Evolutionary conservation across 2,888 invertebrate species (phyloP), one percentile per base, ranked within the genome.

Genomic region (Heliconius charithonia): DNA sequence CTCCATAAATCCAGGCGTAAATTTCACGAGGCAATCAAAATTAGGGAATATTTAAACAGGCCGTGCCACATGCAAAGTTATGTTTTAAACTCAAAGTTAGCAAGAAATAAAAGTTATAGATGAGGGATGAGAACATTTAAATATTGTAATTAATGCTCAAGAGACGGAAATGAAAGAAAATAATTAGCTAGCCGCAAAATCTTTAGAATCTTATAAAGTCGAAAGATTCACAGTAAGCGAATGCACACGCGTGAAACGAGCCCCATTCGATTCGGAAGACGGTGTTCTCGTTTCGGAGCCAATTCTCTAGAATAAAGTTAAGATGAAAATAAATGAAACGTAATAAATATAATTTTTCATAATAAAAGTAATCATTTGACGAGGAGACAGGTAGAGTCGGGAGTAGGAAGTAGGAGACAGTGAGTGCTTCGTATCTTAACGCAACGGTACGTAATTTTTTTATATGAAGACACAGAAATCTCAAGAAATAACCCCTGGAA

Each of bases 1-100:
- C 69, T 69, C 41, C 87, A 89, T 87, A 88, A 89, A 88, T 89
- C 88, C 87, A 87, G 87, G 84, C 88, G 89, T 66, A 88, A 91
- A 91, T 92, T 91, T 88, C 89, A 87, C 87, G 88, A 90, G 89
- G 90, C 91, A 93, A 93, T 93, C 91, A 92, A 93, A 92, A 90
- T 91, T 93, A 89, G 83, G 84, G 89, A 91, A 92, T 91, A 92
- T 89, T 91, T 91, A 89, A 90, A 88, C 88, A 88, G 85, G 86
- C 87, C 87, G 85, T 89, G 89, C 89, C 90, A 92, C 90, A 92
- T 90, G 89, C 88, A 90, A 91, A 91, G 85, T 87, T 85, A 84
- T 86, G 85, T 89, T 88, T 85, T 81, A 82, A 87, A 88, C 83
- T 84, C 77, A 86, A 90, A 88, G 85, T 90, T 89, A 86, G 85